Evolutionary conservation across 2,113 vertebrate species (phyloP).

Genomic region (Syrrhaptes paradoxus): DNA sequence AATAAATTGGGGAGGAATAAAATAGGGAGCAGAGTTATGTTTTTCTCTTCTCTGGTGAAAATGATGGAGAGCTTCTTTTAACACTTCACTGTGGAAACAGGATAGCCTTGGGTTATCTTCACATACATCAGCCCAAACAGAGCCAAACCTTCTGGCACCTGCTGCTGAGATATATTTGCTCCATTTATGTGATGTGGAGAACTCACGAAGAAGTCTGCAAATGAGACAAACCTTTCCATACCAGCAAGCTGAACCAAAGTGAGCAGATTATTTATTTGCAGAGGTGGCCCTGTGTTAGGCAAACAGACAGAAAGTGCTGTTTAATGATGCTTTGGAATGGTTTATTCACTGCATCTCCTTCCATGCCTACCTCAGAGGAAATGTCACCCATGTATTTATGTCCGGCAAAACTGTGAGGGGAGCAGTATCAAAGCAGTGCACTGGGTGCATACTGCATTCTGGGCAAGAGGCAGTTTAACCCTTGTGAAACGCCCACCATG

Average conservation of each 20-base stretch:
- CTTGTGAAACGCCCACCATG: background rate
- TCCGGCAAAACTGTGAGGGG: background rate
- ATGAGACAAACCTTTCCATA: background rate
- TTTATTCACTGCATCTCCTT: background rate
- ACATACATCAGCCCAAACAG: background rate
- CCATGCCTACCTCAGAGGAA: background rate
- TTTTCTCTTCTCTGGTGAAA: background rate
- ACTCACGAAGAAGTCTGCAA: background rate
- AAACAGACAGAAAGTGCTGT: background rate
- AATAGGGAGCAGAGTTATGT: background rate
- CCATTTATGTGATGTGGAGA: background rate
- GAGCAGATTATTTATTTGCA: background rate
- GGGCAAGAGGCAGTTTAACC: background rate
- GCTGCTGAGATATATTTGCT: background rate
- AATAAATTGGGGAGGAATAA: background rate
- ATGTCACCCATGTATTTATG: background rate
- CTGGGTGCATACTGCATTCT: background rate
- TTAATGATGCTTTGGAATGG: background rate
- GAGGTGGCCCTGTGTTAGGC: background rate
- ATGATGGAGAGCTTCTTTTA: background rate
- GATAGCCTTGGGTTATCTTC: background rate
- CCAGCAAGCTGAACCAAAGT: background rate
- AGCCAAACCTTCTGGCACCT: background rate
- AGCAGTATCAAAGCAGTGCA: background rate
- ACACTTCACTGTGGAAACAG: background rate